These are phyloP conservation scores for Platalea minor DNA, from an alignment of 2,797 vertebrate species.

Conservation along the genomic window DNA sequence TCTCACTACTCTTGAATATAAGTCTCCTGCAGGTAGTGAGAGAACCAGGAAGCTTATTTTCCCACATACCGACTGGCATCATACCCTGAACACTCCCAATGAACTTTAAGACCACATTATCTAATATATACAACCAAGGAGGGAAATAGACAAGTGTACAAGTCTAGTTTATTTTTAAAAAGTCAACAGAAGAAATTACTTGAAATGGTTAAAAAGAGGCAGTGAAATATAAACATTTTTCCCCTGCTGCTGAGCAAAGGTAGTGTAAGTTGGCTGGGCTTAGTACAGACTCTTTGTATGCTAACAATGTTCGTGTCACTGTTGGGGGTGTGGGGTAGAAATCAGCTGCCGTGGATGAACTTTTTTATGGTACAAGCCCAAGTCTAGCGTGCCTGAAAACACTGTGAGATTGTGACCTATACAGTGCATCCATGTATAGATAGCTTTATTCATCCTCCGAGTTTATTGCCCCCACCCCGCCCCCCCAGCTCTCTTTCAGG, in stretches of 20 bases:
- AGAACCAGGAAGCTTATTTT: neutral
- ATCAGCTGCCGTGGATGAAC: neutral
- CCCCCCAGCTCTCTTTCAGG: neutral
- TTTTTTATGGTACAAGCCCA: neutral
- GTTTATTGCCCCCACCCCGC: neutral
- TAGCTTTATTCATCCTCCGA: neutral
- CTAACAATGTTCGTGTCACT: neutral
- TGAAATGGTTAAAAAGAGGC: neutral
- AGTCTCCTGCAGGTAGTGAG: neutral
- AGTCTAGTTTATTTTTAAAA: neutral
- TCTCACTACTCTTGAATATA: neutral
- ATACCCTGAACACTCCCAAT: neutral
- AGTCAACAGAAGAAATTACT: neutral
- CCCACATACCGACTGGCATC: neutral
- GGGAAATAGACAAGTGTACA: neutral
- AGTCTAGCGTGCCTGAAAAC: neutral
- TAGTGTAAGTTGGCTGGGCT: neutral
- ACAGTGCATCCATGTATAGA: constrained; percentile 3
- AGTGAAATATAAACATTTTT: neutral
- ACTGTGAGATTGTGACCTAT: neutral
- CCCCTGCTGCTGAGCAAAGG: neutral
- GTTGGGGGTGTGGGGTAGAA: neutral
- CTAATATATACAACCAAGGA: neutral
- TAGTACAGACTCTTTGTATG: neutral
- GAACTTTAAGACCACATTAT: neutral